phyloP scores from a whole-genome alignment of 2,797 vertebrate genomes.

The Erethizon dorsatum region DNA sequence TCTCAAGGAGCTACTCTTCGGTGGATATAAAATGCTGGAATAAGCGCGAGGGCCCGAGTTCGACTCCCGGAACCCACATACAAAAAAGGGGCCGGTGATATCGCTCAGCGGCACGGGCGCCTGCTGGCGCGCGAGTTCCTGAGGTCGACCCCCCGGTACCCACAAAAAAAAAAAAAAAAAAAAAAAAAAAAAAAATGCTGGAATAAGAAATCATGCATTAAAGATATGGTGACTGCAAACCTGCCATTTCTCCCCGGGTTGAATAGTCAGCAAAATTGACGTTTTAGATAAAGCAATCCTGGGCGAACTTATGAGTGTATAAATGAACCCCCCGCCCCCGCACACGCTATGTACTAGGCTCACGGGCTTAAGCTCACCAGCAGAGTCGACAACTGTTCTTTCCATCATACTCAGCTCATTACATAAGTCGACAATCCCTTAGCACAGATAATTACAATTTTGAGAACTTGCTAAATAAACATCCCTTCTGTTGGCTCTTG shows the following conservation, averaged over 20 bases:
- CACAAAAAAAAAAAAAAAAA: too few species aligned
- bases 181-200: too few species aligned
- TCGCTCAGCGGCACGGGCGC: too few species aligned
- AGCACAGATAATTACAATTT: slow-evolving; percentile 55
- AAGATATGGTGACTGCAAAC: background rate
- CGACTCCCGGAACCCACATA: too few species aligned
- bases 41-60: too few species aligned
- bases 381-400: background rate
- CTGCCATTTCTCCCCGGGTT: background rate
- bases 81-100: too few species aligned
- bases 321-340: background rate
- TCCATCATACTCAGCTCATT: background rate
- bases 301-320: background rate
- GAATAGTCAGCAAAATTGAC: slow-evolving; percentile 37
- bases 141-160: too few species aligned
- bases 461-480: slow-evolving; percentile 74
- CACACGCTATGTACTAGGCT: background rate
- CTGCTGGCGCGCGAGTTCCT: too few species aligned
- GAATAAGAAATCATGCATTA: slow-evolving; percentile 20
- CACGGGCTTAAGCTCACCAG: background rate
- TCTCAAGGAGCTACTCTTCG: background rate
- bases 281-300: slow-evolving; percentile 37
- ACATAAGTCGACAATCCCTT: slow-evolving; percentile 43
- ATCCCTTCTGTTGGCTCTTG: slow-evolving; percentile 44
- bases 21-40: slow-evolving; percentile 41